Conservation (phyloP, 1,140 invertebrate genomes). For the Pentalonia nigronervosa region DNA sequence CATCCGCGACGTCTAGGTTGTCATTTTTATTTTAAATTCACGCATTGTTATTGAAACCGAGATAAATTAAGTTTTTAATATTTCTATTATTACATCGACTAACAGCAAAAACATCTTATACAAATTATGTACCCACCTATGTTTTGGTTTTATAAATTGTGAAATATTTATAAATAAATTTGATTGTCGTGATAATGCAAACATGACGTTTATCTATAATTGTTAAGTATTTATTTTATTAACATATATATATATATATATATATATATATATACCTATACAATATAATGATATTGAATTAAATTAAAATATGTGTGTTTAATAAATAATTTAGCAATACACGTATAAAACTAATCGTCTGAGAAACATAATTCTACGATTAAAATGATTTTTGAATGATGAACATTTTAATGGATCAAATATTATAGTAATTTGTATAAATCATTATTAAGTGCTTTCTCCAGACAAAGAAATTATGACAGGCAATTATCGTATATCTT, state of each 20-base stretch:
- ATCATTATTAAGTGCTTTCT: slow-evolving; percentile 37
- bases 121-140: neutral
- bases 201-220: neutral
- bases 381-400: slow-evolving; percentile 28
- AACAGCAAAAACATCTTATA: neutral
- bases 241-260: neutral
- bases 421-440: slow-evolving; percentile 41
- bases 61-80: neutral
- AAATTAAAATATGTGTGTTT: neutral
- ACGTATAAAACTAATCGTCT: neutral
- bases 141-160: neutral
- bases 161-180: neutral
- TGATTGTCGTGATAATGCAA: neutral
- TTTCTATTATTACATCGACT: neutral
- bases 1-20: neutral
- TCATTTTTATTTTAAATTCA: neutral
- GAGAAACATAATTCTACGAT: neutral
- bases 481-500: slow-evolving; percentile 43
- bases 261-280: neutral
- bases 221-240: neutral
- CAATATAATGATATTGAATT: neutral
- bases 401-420: slow-evolving; percentile 34
- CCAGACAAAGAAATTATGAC: slow-evolving; percentile 39
- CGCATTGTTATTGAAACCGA: neutral
- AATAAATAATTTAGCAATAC: neutral